Base-by-base conservation (phyloP, 2,888 invertebrate species). In the Lypha dubia region DNA sequence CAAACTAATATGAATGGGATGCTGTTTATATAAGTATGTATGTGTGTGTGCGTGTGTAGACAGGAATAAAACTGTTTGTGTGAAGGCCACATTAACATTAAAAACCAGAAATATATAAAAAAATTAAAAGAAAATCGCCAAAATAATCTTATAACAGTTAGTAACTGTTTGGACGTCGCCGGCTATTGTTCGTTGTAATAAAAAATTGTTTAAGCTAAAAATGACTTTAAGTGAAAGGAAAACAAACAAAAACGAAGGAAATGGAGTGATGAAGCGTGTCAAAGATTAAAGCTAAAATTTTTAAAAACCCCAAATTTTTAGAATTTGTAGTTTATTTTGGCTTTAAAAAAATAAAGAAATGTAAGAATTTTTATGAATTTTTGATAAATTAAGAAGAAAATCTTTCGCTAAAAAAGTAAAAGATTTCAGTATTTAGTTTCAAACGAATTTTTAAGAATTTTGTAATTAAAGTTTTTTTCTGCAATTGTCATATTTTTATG, bases 141-240 rank as follows among this genome's bases (percentile, higher is more conserved):
- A 88, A 88, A 81, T 74, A 84, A 86, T 88, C 89, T 89, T 88
- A 46, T 87, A 86, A 86, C 89, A 88, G 88, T 90, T 89, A 90
- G 90, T 90, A 89, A 90, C 89, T 89, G 89, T 89, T 90, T 89
- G 88, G 89, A 89, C 91, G 89, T 90, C 89, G 90, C 88, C 88
- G 89, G 87, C 85, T 86, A 88, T 88, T 88, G 88, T 86, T 86
- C 87, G 83, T 76, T 74, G 38, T 24, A 62, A 76, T 41, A 68
- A 77, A 65, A 51, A n/a, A 28, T 8, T 32, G 1, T 38, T 15
- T 13, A 32, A 60, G n/a, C n/a, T 15, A 46, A 49, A 20, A 56
- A 44, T 22, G 11, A 38, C 20, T 68, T 49, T 38, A 15, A 62
- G 20, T 24, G 13, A 70, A 70, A 49, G 28, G 35, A 76, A 62